phyloP scores from a whole-genome alignment of 2,113 vertebrate genomes.

The Elgaria multicarinata region DNA sequence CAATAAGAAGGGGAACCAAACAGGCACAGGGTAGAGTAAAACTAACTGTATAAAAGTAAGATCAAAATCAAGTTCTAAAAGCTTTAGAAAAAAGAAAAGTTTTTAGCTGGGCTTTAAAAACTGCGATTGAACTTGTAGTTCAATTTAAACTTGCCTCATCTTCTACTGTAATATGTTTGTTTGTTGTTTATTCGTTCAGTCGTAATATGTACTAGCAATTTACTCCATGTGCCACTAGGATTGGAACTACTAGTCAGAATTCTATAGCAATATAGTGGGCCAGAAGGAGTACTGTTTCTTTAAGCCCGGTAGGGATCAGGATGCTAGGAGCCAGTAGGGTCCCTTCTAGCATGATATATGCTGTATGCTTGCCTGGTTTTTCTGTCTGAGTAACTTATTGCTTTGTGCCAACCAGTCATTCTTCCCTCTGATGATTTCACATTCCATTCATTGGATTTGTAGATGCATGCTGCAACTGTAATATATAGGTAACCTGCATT shows the following conservation, averaged over 20 bases:
- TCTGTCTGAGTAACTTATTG: background rate
- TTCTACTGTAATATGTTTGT: background rate
- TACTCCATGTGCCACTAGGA: background rate
- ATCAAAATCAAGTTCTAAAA: too few species aligned
- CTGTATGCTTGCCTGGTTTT: background rate
- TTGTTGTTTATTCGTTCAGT: too few species aligned
- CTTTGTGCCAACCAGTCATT: background rate
- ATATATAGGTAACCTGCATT: background rate
- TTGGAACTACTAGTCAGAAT: too few species aligned
- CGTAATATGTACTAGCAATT: too few species aligned
- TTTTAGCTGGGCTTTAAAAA: too few species aligned
- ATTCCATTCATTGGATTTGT: slow-evolving; percentile 35
- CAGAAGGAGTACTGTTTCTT: background rate
- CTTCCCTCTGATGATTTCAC: background rate
- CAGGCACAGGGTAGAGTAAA: too few species aligned
- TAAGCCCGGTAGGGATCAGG: background rate
- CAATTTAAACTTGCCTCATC: background rate
- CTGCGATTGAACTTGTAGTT: too few species aligned
- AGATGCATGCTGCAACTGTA: slow-evolving; percentile 39
- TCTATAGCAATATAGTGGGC: background rate
- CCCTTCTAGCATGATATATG: background rate
- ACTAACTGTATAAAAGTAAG: too few species aligned
- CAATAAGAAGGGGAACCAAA: too few species aligned
- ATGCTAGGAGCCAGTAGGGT: background rate
- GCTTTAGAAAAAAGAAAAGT: too few species aligned